Evolutionary conservation across 2,888 invertebrate genomes (phyloP).

Genomic region (Schrankia costaestrigalis): DNA sequence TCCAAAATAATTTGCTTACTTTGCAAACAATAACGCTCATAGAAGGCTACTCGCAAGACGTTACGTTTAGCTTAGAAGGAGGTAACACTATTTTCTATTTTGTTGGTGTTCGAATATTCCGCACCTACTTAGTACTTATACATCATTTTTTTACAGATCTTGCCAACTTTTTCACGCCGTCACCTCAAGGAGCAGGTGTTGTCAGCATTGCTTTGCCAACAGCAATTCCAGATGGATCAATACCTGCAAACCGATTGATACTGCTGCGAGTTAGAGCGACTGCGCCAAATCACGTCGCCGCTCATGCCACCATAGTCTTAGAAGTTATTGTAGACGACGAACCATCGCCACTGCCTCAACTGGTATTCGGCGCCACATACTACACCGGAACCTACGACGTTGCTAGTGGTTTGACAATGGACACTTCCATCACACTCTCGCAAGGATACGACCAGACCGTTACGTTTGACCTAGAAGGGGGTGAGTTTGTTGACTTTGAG

Average conservation of each 20-base stretch:
- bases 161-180: conserved; percentile 15
- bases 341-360: not conserved
- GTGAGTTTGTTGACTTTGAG: conserved; percentile 15
- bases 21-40: conserved; percentile 33
- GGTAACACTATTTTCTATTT: conserved; percentile 18
- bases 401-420: conserved; percentile 23
- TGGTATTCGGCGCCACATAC: conserved; percentile 24
- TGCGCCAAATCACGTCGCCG: conserved; percentile 16
- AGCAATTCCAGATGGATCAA: conserved; percentile 23
- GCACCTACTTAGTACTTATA: not conserved
- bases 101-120: not conserved
- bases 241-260: conserved; percentile 24
- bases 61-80: conserved; percentile 34
- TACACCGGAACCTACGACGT: conserved; percentile 36
- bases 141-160: conserved; percentile 13
- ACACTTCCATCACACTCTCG: conserved; percentile 25
- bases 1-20: conserved; percentile 14
- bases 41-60: conserved; percentile 31
- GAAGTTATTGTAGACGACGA: conserved; percentile 15
- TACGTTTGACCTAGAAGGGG: conserved; percentile 35
- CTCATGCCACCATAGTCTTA: conserved; percentile 30
- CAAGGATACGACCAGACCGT: conserved; percentile 33
- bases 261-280: conserved; percentile 27
- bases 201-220: conserved; percentile 16
- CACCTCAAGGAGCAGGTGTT: conserved; percentile 7